Percentiles rank a stretch among this genome's conserved stretches.
Evolutionary conservation across 2,797 vertebrate genomes (phyloP).

Genomic region (Astyanax mexicanus): DNA sequence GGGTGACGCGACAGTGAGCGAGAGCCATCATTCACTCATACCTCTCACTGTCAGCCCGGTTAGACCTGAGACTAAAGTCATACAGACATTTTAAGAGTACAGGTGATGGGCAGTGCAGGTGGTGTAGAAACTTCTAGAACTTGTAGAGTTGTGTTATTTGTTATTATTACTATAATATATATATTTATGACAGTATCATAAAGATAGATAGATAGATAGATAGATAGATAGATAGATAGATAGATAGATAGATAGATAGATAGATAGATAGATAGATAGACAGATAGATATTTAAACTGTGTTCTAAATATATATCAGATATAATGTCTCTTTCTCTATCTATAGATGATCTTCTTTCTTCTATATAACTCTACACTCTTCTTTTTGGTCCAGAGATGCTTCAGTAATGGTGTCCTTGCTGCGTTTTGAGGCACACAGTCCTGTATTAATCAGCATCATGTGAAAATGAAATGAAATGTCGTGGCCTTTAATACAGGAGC

Average conservation of each 20-base stretch:
- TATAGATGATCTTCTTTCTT: background rate
- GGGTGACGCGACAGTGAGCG: slow-evolving; percentile 45
- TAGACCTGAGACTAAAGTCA: background rate
- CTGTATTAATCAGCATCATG: slow-evolving; percentile 84
- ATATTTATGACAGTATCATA: too few species aligned
- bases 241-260: too few species aligned
- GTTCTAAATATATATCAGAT: too few species aligned
- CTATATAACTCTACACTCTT: slow-evolving; percentile 28
- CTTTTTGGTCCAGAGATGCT: slow-evolving; percentile 47
- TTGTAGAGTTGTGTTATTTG: too few species aligned
- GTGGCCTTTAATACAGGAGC: slow-evolving; percentile 84
- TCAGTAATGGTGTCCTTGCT: slow-evolving; percentile 65
- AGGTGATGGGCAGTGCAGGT: background rate
- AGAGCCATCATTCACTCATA: slow-evolving; percentile 40
- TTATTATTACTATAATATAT: too few species aligned
- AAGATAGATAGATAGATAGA: too few species aligned
- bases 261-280: too few species aligned
- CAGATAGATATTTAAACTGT: too few species aligned
- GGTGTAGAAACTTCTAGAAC: background rate
- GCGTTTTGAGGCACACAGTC: slow-evolving; percentile 76
- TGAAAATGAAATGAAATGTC: slow-evolving; percentile 89
- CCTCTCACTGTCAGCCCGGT: slow-evolving; percentile 26
- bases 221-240: too few species aligned
- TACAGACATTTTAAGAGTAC: background rate
- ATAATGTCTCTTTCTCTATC: background rate